Base-by-base conservation (phyloP, 2,888 invertebrate genomes). In the Amiota communis region DNA sequence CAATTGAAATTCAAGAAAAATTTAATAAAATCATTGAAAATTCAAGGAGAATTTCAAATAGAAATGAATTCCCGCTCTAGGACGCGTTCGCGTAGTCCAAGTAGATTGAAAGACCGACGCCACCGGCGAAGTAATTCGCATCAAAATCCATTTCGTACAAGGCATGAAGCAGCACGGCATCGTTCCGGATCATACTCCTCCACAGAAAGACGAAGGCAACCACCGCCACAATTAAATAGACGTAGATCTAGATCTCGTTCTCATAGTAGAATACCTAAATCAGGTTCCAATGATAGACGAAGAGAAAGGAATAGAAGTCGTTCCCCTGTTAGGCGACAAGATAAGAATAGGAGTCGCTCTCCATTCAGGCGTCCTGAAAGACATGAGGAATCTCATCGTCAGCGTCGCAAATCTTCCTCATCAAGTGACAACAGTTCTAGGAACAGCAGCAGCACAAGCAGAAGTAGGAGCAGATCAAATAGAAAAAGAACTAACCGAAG, bases 391-490 rank as follows among this genome's bases (percentile, higher is more conserved):
- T 36, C 36, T 2, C 36, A n/a, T 36, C 36, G 8, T 36, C 36
- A 36, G 36, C n/a, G 65, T 1, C 15, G 48, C 3, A 17, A 59
- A 8, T 59, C 59, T 20, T 6, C 20, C 47, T 77, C 81, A 20
- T 68, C 57, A 1, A 80, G 81, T 53, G 56, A 72, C 0, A 77
- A 74, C 47, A 76, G 78, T 23, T 71, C 64, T 20, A 23, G 23
- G 23, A 23, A 3, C 23, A 23, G 23, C 23, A 77, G 74, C 47
- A 73, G 73, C 17, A 69, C 70, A 61, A 84, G 73, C 20, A 47
- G 59, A 12, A 71, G 48, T 23, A 23, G 49, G 9, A 70, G 49
- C 13, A 57, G 61, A 20, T 68, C 56, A 8, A 75, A 72, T 8
- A 76, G 36, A 36, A 36, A 36, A 36, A 36, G 75, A 12, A 77